These are phyloP conservation scores for Callaeas wilsoni DNA, from an alignment of 2,113 vertebrate genomes.

Conservation along the genomic window DNA sequence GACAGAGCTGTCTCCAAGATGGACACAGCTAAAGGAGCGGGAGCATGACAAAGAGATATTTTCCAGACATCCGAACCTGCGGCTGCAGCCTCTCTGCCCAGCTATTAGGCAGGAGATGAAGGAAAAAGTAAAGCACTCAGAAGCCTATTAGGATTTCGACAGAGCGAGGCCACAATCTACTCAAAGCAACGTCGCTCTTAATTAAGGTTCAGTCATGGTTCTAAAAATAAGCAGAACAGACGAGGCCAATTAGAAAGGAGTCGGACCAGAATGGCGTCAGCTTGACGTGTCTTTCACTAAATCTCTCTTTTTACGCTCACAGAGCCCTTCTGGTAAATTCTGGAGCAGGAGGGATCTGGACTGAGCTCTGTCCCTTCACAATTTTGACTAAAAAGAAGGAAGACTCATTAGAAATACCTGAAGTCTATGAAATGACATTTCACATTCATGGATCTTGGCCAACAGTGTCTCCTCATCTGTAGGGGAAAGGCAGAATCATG, in stretches of 20 bases:
- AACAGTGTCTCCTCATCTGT: not conserved
- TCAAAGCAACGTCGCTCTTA: constrained; percentile 7
- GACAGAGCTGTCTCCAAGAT: not conserved
- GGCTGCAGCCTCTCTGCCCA: not conserved
- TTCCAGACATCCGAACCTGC: fast-evolving
- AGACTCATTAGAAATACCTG: not conserved
- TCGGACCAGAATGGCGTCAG: not conserved
- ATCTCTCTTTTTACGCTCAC: not conserved
- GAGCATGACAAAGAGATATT: not conserved
- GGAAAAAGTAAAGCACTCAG: constrained; percentile 39
- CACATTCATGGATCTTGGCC: not conserved
- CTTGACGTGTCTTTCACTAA: not conserved
- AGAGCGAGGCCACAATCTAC: constrained; percentile 9
- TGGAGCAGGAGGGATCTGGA: not conserved
- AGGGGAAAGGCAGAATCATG: not conserved
- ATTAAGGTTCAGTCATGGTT: constrained; percentile 47
- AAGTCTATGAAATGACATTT: not conserved
- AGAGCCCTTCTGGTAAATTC: not conserved
- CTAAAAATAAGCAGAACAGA: constrained; percentile 55
- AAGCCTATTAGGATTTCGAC: constrained; percentile 53
- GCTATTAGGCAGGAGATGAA: constrained; percentile 27
- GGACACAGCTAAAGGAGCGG: fast-evolving
- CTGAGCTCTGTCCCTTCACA: not conserved
- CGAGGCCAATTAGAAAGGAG: constrained; percentile 17
- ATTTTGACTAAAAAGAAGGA: not conserved